Base-by-base conservation (phyloP, 2,113 vertebrate genomes). In the Grantiella picta region DNA sequence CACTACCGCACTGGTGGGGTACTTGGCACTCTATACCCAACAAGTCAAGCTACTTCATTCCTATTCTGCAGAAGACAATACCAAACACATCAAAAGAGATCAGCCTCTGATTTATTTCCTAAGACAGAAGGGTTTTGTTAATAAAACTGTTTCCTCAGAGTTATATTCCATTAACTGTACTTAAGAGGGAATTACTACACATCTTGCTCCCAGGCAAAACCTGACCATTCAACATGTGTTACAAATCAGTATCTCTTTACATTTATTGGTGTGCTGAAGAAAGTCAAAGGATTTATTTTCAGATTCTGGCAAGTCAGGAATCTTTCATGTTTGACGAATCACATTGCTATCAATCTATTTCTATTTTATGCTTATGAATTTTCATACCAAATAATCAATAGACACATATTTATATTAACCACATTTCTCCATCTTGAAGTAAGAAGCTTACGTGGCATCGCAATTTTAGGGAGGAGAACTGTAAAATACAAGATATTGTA, bases 141-240 rank as follows among this genome's bases (percentile, higher is more conserved):
- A 93, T 94, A 91, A 96, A 96, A 94, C 31, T 60, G 36, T 92
- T 96, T 95, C 92, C 88, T 92, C 69, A n/a, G 80, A 93, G 88
- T 94, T 96, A 95, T 95, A 94, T 93, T 96, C 82, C 82, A 92
- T 95, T 96, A 96, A 92, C 80, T 4, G 0, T 79, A 90, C 45
- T 96, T 97, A 90, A 90, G 82, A 83, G 29, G 29, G 93, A 76
- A 91, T 94, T 89, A 91, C 66, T 92, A 91, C 86, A 89, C 89
- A 95, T 96, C 95, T 96, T 97, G 89, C 81, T 95, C 71, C 89
- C 84, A 95, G 92, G 94, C 92, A 95, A 88, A 95, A 69, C 40
- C 65, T 79, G 71, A 70, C 70, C 56, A 63, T 88, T 91, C 64
- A 80, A 92, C 90, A 95, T 84, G 75, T 95, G 92, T 82, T 95